Evolutionary conservation across 1,140 invertebrate genomes (phyloP), one percentile per base, ranked within the genome.

Genomic region (honey bee (Apis mellifera)): DNA sequence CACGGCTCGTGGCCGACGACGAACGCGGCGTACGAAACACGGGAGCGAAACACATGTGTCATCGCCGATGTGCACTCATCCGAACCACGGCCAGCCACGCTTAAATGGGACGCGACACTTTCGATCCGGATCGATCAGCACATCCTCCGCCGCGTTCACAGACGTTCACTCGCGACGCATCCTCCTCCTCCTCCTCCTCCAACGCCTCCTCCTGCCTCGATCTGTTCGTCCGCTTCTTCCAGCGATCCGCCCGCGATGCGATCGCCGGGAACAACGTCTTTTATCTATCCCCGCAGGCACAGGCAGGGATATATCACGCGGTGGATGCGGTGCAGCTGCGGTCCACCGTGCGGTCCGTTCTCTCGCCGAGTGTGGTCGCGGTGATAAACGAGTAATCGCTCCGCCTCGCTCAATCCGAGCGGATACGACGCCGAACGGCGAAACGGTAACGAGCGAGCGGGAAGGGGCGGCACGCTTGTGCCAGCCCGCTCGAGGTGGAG

Each of bases 361-460:
- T 52, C 55, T 80, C 54, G 66, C 72, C 72, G 84, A 87, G 73
- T 85, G 86, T 83, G 85, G 82, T 86, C 84, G 78, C 90, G 83
- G 86, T 91, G 91, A 92, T 93, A 90, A 92, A 83, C 89, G 84
- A 90, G 92, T 91, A 93, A 93, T 93, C 91, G 92, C 87, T 89
- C 86, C 84, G 89, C 81, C 86, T 89, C 84, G 84, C 84, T 84
- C 89, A 82, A 91, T 86, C 89, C 90, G 87, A 92, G 86, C 90
- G 89, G 91, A 92, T 92, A 92, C 90, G 88, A 89, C 76, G 82
- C 76, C 68, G 84, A 84, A 84, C 74, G 76, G 86, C 32, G 32
- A 69, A 70, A 52, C 82, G 70, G 82, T 84, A 86, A 86, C 71
- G 74, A 86, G 85, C 59, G 19, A 42, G 48, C 15, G 71, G 68